These are phyloP conservation scores for Calosoma granatense DNA, from an alignment of 1,140 invertebrate species.

Conservation along the genomic window DNA sequence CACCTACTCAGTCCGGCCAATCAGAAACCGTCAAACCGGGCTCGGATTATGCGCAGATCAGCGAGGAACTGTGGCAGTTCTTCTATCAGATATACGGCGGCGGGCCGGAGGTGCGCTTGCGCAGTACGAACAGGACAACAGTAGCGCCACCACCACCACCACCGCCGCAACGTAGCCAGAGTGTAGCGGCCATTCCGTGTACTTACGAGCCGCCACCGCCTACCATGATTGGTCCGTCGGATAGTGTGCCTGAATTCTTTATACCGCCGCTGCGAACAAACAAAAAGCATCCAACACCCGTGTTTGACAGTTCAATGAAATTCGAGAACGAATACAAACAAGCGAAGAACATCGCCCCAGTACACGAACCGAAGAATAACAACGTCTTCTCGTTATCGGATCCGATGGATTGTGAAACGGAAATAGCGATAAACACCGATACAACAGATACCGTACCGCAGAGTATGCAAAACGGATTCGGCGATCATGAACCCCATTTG, in stretches of 20 bases:
- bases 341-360: background rate
- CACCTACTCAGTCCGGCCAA: conserved; percentile 24
- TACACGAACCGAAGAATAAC: background rate
- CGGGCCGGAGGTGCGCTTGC: conserved; percentile 59
- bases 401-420: background rate
- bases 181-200: background rate
- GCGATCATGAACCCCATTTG: no score
- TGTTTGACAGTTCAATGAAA: background rate
- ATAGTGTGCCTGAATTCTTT: background rate
- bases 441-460: background rate
- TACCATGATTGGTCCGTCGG: background rate
- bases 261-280: background rate
- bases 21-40: conserved; percentile 38
- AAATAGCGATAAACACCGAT: background rate
- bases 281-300: background rate
- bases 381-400: background rate
- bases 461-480: background rate
- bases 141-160: no score
- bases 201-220: background rate
- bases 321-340: background rate
- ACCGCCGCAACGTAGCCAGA: background rate
- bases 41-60: conserved; percentile 76
- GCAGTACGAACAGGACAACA: background rate
- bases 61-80: conserved; percentile 76
- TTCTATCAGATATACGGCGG: conserved; percentile 76